phyloP scores from a whole-genome alignment of 2,888 invertebrate genomes.

The Campopleginae sp. region DNA sequence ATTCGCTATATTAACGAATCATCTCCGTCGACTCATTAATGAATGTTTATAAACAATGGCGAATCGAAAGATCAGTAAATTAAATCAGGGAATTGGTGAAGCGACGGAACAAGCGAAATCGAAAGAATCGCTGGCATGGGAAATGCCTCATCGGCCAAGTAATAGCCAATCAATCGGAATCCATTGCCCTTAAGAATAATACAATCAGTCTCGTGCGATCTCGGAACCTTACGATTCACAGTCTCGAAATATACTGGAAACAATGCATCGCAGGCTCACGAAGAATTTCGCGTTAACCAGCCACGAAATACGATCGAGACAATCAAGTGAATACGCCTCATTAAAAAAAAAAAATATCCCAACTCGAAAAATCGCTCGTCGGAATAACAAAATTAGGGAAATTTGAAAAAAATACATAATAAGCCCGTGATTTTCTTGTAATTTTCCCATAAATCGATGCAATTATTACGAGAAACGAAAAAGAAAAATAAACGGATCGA shows the following conservation, averaged over 20 bases:
- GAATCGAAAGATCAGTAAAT: not conserved
- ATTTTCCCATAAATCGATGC: not conserved
- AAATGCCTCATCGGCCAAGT: conserved; percentile 23
- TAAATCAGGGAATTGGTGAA: not conserved
- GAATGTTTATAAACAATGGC: not conserved
- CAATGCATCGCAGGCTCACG: not conserved
- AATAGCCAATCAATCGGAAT: conserved; percentile 10
- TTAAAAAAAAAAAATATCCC: not conserved
- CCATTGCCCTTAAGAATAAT: conserved; percentile 13
- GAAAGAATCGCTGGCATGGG: not conserved
- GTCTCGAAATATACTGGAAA: not conserved
- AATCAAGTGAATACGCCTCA: not conserved
- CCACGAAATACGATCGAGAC: conserved; percentile 11
- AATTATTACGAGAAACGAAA: not conserved
- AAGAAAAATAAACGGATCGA: not conserved
- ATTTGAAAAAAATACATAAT: not conserved
- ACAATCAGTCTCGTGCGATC: not conserved
- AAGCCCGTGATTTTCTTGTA: not conserved
- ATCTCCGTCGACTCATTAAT: not conserved
- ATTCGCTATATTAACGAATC: not conserved
- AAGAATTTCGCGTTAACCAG: not conserved
- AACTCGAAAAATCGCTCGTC: not conserved
- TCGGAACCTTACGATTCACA: conserved; percentile 2
- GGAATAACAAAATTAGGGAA: not conserved
- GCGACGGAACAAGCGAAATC: not conserved